These are phyloP conservation scores for Oophaga pumilio DNA, from an alignment of 2,113 vertebrate species.

Conservation along the genomic window DNA sequence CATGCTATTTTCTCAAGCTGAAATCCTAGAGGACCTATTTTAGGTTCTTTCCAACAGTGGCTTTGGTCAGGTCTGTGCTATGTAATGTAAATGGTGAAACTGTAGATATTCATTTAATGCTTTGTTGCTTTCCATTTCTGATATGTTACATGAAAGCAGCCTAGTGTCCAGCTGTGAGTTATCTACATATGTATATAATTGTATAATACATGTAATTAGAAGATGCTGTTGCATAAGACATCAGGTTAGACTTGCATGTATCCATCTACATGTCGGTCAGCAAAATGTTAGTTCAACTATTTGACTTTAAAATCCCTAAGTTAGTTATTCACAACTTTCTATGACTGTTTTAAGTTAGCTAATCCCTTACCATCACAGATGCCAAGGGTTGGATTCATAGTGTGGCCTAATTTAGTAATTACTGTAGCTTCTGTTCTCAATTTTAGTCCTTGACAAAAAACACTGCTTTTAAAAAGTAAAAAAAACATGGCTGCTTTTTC, in stretches of 20 bases:
- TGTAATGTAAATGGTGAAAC: neutral
- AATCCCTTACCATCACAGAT: neutral
- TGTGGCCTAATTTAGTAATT: neutral
- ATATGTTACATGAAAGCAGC: slow-evolving; percentile 25
- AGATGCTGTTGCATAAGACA: neutral
- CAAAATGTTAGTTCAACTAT: neutral
- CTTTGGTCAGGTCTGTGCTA: neutral
- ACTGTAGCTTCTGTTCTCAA: neutral
- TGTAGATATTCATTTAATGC: neutral
- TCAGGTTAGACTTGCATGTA: neutral
- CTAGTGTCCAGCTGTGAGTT: neutral
- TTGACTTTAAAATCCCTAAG: neutral
- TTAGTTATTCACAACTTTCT: neutral
- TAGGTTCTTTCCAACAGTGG: neutral
- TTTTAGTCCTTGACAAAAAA: no score
- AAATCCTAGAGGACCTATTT: neutral
- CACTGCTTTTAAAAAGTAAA: no score
- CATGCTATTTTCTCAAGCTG: neutral
- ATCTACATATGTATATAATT: slow-evolving; percentile 22
- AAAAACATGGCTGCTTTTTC: no score
- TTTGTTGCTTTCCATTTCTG: slow-evolving; percentile 5
- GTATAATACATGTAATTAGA: slow-evolving; percentile 20
- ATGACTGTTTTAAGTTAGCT: neutral
- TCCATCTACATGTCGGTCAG: neutral
- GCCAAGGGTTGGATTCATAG: neutral